Evolutionary conservation across 2,888 invertebrate species (phyloP).

Genomic region (Diarsia dahlii): DNA sequence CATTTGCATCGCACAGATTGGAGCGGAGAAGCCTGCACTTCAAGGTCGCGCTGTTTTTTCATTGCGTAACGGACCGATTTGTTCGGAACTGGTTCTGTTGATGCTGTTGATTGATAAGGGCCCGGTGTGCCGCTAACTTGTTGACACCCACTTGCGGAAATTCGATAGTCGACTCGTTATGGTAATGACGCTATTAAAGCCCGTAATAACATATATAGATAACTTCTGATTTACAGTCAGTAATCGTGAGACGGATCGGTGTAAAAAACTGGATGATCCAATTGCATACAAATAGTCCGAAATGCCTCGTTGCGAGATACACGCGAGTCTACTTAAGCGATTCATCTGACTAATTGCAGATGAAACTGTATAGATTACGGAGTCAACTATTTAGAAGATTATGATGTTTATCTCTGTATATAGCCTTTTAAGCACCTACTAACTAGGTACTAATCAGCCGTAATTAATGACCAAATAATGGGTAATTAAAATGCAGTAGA

Average conservation of each 20-base stretch:
- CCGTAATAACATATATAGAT: conserved; percentile 25
- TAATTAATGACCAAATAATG: not conserved
- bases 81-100: conserved; percentile 56
- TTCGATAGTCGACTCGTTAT: conserved; percentile 51
- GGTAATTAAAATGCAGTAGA: conserved; percentile 5
- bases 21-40: conserved; percentile 51
- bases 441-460: conserved; percentile 3
- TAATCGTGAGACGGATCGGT: conserved; percentile 18
- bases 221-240: conserved; percentile 29
- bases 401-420: conserved; percentile 19
- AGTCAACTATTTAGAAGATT: conserved; percentile 34
- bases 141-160: conserved; percentile 44
- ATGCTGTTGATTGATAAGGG: conserved; percentile 39
- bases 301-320: conserved; percentile 38
- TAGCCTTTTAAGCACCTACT: not conserved
- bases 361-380: conserved; percentile 41
- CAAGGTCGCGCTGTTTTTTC: conserved; percentile 63
- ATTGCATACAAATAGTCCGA: conserved; percentile 46
- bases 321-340: conserved; percentile 39
- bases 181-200: conserved; percentile 41
- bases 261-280: conserved; percentile 41
- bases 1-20: conserved; percentile 59
- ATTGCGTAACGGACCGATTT: conserved; percentile 58
- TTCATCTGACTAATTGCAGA: conserved; percentile 45
- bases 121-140: conserved; percentile 42